These are phyloP conservation scores for Bellardia bayeri DNA, from an alignment of 2,888 invertebrate species.

Conservation along the genomic window DNA sequence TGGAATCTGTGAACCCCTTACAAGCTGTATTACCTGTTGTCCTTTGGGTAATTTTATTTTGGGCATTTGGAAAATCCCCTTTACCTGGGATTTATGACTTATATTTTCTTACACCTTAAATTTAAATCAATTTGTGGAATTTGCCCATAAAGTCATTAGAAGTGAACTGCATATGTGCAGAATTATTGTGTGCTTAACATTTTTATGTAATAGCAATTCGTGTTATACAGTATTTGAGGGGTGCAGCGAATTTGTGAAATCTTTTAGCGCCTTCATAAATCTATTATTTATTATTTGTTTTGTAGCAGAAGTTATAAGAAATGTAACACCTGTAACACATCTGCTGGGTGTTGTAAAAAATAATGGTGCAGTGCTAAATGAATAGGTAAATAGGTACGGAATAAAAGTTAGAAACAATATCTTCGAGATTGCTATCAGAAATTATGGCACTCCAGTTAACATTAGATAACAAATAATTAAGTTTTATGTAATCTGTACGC, in stretches of 20 bases:
- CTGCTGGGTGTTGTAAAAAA: not conserved
- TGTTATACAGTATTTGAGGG: not conserved
- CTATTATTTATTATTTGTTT: constrained; percentile 4
- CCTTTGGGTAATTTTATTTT: constrained; percentile 3
- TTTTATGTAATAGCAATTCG: not conserved
- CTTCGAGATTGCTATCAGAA: too few relatives aligned
- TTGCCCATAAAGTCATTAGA: not conserved
- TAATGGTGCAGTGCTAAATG: too few relatives aligned
- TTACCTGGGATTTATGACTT: not conserved
- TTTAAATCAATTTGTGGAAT: constrained; percentile 5
- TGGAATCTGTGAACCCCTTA: not conserved
- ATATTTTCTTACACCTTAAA: not conserved
- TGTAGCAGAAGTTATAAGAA: too few relatives aligned
- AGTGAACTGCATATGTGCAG: not conserved
- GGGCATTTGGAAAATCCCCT: not conserved
- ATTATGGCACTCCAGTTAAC: too few relatives aligned
- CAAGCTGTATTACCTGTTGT: not conserved
- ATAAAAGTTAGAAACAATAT: too few relatives aligned
- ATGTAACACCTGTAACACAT: not conserved
- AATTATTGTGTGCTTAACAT: not conserved
- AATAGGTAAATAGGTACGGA: too few relatives aligned
- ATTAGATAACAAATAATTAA: too few relatives aligned
- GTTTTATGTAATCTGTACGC: too few relatives aligned
- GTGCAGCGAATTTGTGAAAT: not conserved
- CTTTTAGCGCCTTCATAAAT: constrained; percentile 13